Base-by-base conservation (phyloP, 2,113 vertebrate genomes). In the Centrocercus urophasianus region DNA sequence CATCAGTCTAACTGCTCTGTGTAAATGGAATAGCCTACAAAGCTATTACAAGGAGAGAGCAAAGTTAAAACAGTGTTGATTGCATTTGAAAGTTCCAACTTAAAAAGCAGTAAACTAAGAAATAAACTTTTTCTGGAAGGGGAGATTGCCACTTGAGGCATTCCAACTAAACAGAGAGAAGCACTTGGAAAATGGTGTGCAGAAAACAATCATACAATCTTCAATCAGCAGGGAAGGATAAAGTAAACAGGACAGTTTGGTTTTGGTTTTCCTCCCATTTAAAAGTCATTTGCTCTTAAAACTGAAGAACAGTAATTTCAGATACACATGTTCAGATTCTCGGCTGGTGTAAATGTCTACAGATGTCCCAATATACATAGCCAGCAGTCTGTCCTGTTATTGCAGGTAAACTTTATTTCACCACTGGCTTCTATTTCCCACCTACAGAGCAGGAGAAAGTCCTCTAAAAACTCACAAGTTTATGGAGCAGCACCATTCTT, bases 231-330 rank as follows among this genome's bases (percentile, higher is more conserved):
- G 79, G 21, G 57, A 73, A 87, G 61, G 57, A 75, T 1, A 3
- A 85, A 74, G 16, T n/a, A 77, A 92, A 47, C 32, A 72, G 50
- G 63, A 21, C 24, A 1, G 1, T 71, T 88, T 79, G 56, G 15
- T 10, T 65, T 72, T 64, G 40, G 30, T 56, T 70, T 84, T 83
- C 57, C 30, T 84, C 57, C 30, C 56, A 34, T 82, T 89, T 83
- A 56, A 84, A 90, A 95, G 77, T 79, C 24, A 83, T 95, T 92
- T 95, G 57, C 72, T 91, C 54, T 90, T 86, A 43, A 80, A 91
- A 89, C 54, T 38, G 83, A 86, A 83, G 66, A 77, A 66, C 20
- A 34, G 8, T 64, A 21, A 72, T 86, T 94, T 75, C 32, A 83
- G 76, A 88, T 47, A 32, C 10, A 66, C 25, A 11, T 3, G 2